A percentile compares a stretch with the other conserved stretches of the same genome.
Conservation (phyloP, 2,797 vertebrate genomes). For the Sylvilagus floridanus region DNA sequence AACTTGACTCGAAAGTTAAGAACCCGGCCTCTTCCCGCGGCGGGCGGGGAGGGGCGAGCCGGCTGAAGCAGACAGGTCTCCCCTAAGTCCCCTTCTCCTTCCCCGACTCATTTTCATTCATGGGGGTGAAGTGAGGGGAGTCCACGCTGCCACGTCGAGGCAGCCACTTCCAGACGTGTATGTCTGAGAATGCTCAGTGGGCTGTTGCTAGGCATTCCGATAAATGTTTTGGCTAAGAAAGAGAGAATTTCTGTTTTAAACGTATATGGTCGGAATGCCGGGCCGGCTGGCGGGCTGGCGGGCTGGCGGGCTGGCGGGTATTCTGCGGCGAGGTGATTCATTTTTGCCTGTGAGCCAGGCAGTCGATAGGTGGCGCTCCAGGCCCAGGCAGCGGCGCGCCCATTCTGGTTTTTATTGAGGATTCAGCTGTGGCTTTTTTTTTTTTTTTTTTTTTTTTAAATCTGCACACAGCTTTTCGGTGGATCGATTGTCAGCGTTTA, state of each 20-base stretch:
- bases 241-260: constrained; percentile 41
- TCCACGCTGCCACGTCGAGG: constrained; percentile 43
- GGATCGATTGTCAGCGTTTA: constrained; percentile 48
- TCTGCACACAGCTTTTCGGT: constrained; percentile 30
- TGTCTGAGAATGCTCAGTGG: not conserved
- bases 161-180: constrained; percentile 23
- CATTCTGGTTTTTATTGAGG: not conserved
- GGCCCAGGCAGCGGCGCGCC: constrained; percentile 58
- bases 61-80: not conserved
- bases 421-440: not conserved
- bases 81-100: not conserved
- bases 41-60: not conserved
- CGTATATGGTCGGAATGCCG: not conserved
- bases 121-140: not conserved
- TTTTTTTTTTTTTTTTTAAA: not conserved
- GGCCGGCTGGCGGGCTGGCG: not conserved
- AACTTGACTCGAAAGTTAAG: not conserved
- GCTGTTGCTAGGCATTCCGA: constrained; percentile 64
- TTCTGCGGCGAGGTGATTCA: constrained; percentile 24
- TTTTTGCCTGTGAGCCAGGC: constrained; percentile 46
- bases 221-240: constrained; percentile 66
- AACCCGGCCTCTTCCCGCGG: not conserved
- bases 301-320: constrained; percentile 13
- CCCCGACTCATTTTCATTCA: constrained; percentile 71
- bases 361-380: constrained; percentile 86